Base-by-base conservation (phyloP, 2,888 invertebrate species). In the Automeris io region DNA sequence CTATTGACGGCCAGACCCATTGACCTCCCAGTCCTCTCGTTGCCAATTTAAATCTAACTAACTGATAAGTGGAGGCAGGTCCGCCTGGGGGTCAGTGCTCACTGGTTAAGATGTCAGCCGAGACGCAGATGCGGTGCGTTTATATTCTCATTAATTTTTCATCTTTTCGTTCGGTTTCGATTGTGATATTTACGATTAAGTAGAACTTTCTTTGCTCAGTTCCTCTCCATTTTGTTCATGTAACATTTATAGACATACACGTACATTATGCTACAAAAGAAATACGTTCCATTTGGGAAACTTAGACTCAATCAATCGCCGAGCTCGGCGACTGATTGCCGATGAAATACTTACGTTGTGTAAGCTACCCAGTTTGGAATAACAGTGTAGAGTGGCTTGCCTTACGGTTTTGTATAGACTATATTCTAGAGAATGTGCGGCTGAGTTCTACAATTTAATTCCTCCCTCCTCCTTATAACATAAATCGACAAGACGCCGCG, bases 111-210 rank as follows among this genome's bases (percentile, higher is more conserved):
- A 50, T 54, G 47, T 50, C 46, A 43, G 49, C 57, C 57, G 60
- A 57, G 66, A 61, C 68, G 65, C 73, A 72, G 73, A 72, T 74
- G 73, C 54, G 61, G 61, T 70, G 62, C 71, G 73, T 69, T 73
- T 72, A 72, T 72, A 65, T 71, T 66, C 68, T 64, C 72, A 73
- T 74, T 73, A 74, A 73, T 70, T 67, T 74, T 74, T 74, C 72
- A 74, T 72, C 62, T 56, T 52, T 53, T 48, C 54, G 56, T 63
- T 65, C 51, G 58, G 58, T 61, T 65, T 59, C 49, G 26, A 34
- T 34, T 26, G 24, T 29, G 39, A 21, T 35, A 34, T 39, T 18
- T 33, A 35, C 23, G 16, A 31, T 32, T 32, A 32, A 37, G 23
- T 18, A 23, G n/a, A 22, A 22, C 32, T 18, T 23, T 21, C 22